Conservation (phyloP, 2,888 invertebrate genomes). For the Meiosimyza platycephala region DNA sequence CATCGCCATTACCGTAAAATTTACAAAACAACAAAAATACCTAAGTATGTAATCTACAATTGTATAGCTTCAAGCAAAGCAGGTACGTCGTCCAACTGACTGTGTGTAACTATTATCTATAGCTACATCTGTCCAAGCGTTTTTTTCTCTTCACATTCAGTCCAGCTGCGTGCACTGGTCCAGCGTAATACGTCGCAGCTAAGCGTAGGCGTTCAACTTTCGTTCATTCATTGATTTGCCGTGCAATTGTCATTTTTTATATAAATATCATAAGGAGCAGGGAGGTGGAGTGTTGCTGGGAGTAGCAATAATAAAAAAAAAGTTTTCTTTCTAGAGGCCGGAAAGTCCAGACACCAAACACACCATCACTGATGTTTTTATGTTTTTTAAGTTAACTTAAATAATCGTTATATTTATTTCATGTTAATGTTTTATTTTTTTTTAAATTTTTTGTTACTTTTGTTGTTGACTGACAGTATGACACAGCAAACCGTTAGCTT, state of each 20-base stretch:
- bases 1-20: no score
- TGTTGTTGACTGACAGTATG: neutral
- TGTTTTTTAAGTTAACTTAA: neutral
- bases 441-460: neutral
- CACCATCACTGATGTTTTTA: neutral
- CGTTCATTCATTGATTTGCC: neutral
- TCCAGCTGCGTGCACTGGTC: conserved; percentile 11
- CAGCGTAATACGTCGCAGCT: neutral
- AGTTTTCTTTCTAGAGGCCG: neutral
- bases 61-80: no score
- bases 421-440: neutral
- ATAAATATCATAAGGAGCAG: neutral
- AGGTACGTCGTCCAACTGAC: no score
- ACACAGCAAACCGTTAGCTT: neutral
- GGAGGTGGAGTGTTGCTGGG: neutral
- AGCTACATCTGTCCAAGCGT: no score
- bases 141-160: no score
- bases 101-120: no score
- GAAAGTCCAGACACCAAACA: neutral
- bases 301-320: neutral
- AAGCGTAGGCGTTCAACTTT: conserved; percentile 12
- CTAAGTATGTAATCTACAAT: no score
- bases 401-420: neutral
- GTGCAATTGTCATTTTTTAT: conserved; percentile 4
- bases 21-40: no score